Percentiles rank a stretch among this genome's conserved stretches.
phyloP scores from a whole-genome alignment of 2,797 vertebrate species.

The Tolypeutes matacus region DNA sequence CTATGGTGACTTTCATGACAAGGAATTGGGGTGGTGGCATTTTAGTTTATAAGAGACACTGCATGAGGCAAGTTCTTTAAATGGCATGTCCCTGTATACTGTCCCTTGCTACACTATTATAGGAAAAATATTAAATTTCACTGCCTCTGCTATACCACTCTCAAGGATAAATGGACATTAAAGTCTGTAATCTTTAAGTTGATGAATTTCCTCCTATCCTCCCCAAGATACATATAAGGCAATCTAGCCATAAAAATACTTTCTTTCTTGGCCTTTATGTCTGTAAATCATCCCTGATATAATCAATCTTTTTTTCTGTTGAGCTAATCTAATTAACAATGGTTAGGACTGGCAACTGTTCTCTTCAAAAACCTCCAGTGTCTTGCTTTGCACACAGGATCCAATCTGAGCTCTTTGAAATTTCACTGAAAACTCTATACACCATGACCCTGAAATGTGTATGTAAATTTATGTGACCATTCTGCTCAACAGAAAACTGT shows the following conservation, averaged over 20 bases:
- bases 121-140: not conserved
- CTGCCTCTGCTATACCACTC: not conserved
- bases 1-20: not conserved
- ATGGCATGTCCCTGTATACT: not conserved
- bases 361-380: not conserved
- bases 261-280: not conserved
- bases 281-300: not conserved
- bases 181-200: not conserved
- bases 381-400: not conserved
- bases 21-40: not conserved
- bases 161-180: constrained; percentile 21
- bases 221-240: not conserved
- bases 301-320: constrained; percentile 3
- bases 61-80: not conserved
- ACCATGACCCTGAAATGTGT: not conserved
- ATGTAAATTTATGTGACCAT: not conserved
- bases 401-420: not conserved
- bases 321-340: not conserved
- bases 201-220: not conserved
- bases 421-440: not conserved
- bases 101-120: not conserved
- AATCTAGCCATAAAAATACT: not conserved
- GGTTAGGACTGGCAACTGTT: not conserved
- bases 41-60: constrained; percentile 13
- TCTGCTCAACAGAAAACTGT: not conserved